phyloP scores from a whole-genome alignment of 2,888 invertebrate species.

The Nesidiocoris tenuis region DNA sequence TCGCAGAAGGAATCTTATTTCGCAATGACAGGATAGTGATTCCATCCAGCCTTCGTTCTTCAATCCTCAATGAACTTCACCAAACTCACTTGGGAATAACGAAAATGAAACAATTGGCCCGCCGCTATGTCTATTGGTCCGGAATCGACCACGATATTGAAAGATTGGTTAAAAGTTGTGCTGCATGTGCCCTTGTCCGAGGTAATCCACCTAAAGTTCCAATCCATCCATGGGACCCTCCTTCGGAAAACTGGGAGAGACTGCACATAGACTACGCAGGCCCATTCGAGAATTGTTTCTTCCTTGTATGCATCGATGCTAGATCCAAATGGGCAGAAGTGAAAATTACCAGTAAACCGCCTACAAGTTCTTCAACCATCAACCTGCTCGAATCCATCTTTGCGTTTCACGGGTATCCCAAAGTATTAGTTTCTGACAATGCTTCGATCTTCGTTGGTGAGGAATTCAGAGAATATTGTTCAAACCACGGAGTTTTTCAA shows the following conservation, averaged over 20 bases:
- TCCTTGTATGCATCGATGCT: constrained; percentile 5
- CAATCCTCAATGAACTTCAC: neutral
- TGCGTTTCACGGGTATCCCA: constrained; percentile 2
- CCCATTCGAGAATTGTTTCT: neutral
- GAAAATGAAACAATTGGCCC: constrained; percentile 10
- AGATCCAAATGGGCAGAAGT: constrained; percentile 14
- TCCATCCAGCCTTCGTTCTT: neutral
- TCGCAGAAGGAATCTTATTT: neutral
- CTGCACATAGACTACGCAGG: constrained; percentile 19
- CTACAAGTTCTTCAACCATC: constrained; percentile 12
- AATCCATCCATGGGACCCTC: constrained; percentile 18
- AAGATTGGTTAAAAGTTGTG: neutral
- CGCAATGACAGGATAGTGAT: neutral
- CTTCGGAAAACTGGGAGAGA: neutral
- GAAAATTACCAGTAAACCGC: neutral
- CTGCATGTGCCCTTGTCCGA: neutral
- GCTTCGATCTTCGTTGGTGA: constrained; percentile 10
- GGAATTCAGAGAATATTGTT: constrained; percentile 11
- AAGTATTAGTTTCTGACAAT: constrained; percentile 10
- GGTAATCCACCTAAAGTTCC: neutral
- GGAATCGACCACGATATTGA: constrained; percentile 22
- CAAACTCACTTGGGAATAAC: neutral
- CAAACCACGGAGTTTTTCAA: neutral
- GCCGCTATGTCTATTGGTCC: neutral
- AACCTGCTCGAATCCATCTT: constrained; percentile 8